Base-by-base conservation (phyloP, 2,888 invertebrate genomes). In the Cerastoderma edule region DNA sequence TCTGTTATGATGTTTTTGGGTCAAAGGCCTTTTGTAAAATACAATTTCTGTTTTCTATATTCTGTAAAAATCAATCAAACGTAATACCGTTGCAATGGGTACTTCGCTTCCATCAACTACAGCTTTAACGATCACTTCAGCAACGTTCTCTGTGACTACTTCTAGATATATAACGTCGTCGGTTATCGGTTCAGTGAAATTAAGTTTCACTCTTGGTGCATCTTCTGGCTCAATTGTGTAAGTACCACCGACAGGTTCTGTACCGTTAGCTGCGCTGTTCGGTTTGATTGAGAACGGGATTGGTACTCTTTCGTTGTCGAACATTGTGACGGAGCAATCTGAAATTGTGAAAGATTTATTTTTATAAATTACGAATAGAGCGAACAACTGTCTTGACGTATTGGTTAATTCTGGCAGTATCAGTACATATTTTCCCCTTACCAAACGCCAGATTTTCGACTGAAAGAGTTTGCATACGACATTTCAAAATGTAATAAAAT, bases 241-340 rank as follows among this genome's bases (percentile, higher is more conserved):
- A 50, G 22, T 48, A 22, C 50, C 50, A 0, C 50, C 66, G 13
- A 24, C 50, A 30, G 30, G 54, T n/a, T 71, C 64, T 4, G 71
- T 71, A 13, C 44, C 71, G 19, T 6, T 5, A 27, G 13, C 27
- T 33, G 71, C 71, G 4, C 46, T 22, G 4, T 16, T 22, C n/a
- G 71, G 71, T 27, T 35, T 53, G 16, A 64, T 54, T 6, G 53
- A 54, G 33, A 64, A 54, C 0, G 44, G 35, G 1, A 71, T n/a
- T 2, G 33, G 35, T 33, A 56, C 35, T 24, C 30, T 71, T 8
- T 63, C 64, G 35, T 71, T 71, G 71, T 71, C 44, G 19, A 64
- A 65, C 71, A 71, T 71, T 5, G 22, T 39, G 1, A 27, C 54
- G 10, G 27, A n/a, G 54, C 71, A 71, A n/a, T 39, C 71, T 71